Base-by-base conservation (phyloP, 2,888 invertebrate species). In the Hemistola chrysoprasaria region DNA sequence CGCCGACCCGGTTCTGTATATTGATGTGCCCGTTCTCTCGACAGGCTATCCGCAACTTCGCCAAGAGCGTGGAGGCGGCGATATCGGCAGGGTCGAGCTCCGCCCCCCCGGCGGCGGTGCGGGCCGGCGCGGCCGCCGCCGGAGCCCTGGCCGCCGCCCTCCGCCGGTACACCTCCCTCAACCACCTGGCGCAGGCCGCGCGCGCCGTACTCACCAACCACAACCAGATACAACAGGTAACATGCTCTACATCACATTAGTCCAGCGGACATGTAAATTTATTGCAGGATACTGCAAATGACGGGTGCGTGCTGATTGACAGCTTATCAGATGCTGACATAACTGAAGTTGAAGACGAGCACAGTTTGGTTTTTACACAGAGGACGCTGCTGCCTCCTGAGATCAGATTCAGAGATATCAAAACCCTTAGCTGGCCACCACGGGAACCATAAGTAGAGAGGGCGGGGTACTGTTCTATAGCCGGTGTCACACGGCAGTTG, bases 171-270 rank as follows among this genome's bases (percentile, higher is more conserved):
- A 99, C 99, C 4, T 98, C 98, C 16, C 90, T 99, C 48, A 99
- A 99, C 89, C 99, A 99, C 84, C 91, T 99, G 65, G 98, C 99
- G 48, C 95, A 95, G 83, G 97, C 98, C 31, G 98, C 98, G 3
- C 91, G 98, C 36, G 98, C 98, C 35, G 98, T 99, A 40, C 92
- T 99, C 54, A 96, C 97, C 81, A 99, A 98, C 85, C 94, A 95
- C 56, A 93, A 95, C 57, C 98, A 98, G 90, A 98, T 98, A 67
- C 93, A 94, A 59, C 98, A 98, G 82, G 97, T 60, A 28, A 27
- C 35, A 6, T 5, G 7, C 4, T 11, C 7, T 6, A 6, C 9
- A 4, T 9, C 9, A 9, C 8, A 2, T 25, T n/a, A n/a, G n/a
- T n/a, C n/a, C n/a, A n/a, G n/a, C n/a, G n/a, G n/a, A n/a, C n/a